Percentiles rank a stretch among this genome's conserved stretches.
These are phyloP conservation scores for Holocentrus rufus DNA, from an alignment of 2,797 vertebrate species.

Conservation along the genomic window DNA sequence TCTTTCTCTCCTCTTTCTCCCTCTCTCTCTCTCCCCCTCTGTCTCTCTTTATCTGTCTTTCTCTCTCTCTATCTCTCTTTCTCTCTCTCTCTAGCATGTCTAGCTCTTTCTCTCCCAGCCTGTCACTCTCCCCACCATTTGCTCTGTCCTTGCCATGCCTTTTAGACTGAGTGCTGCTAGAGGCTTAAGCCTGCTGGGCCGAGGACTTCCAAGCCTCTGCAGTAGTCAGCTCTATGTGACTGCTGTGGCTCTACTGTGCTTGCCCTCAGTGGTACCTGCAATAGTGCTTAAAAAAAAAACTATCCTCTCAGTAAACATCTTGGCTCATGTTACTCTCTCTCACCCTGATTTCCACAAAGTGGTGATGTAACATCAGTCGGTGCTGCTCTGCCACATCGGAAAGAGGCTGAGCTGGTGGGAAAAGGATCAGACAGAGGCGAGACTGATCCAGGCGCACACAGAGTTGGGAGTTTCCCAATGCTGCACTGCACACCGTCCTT, in stretches of 20 bases:
- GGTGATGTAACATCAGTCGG: slow-evolving; percentile 13
- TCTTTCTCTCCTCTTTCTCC: no score
- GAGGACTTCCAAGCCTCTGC: slow-evolving; percentile 53
- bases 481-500: slow-evolving; percentile 12
- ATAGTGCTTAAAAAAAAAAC: slow-evolving; percentile 7
- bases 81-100: slow-evolving; percentile 25
- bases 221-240: slow-evolving; percentile 46
- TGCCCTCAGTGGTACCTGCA: slow-evolving; percentile 17
- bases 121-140: slow-evolving; percentile 24
- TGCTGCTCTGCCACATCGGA: slow-evolving; percentile 18
- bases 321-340: neutral
- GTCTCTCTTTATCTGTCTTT: neutral
- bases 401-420: slow-evolving; percentile 25
- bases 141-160: slow-evolving; percentile 51
- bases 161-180: slow-evolving; percentile 38
- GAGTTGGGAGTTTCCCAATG: slow-evolving; percentile 17
- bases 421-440: slow-evolving; percentile 22
- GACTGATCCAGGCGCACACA: slow-evolving; percentile 25
- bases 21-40: neutral
- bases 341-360: slow-evolving; percentile 10
- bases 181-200: slow-evolving; percentile 51
- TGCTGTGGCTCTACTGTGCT: slow-evolving; percentile 18
- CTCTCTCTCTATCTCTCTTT: slow-evolving; percentile 4
- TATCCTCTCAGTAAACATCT: neutral
- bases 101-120: slow-evolving; percentile 39